These are phyloP conservation scores for Rhipidura dahli DNA, from an alignment of 2,113 vertebrate genomes.

Conservation along the genomic window DNA sequence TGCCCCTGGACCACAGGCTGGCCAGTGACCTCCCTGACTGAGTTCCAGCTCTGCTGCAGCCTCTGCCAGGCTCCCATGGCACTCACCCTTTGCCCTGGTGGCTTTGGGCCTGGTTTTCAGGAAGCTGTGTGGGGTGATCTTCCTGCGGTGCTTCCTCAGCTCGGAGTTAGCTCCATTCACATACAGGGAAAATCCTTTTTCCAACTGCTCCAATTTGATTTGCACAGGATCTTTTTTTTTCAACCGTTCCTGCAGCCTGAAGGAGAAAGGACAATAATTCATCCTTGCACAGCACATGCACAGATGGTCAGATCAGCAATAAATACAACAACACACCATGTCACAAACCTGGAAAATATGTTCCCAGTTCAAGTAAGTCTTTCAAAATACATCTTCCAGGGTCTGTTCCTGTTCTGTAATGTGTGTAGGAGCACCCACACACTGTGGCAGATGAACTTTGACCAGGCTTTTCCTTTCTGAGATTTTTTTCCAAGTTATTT, in stretches of 20 bases:
- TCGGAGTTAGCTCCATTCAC: conserved; percentile 92
- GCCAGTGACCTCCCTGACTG: background rate
- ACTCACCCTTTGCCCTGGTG: conserved; percentile 75
- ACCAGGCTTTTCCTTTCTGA: background rate
- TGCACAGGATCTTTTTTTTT: conserved; percentile 80
- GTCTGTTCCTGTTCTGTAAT: background rate
- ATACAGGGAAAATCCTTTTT: conserved; percentile 93
- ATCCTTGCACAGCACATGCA: background rate
- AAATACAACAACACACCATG: background rate
- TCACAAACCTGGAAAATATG: background rate
- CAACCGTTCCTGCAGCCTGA: conserved; percentile 80
- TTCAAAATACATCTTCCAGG: background rate
- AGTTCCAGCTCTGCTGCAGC: background rate
- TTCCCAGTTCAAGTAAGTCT: background rate
- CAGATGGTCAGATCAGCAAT: background rate
- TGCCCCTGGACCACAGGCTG: background rate
- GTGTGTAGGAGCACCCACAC: background rate
- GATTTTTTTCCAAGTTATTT: background rate
- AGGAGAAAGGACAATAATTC: background rate
- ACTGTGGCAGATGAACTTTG: background rate
- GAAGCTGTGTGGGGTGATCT: background rate
- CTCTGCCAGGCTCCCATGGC: background rate
- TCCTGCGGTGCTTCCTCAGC: conserved; percentile 58
- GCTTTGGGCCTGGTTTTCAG: conserved; percentile 53
- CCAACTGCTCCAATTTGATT: conserved; percentile 82